phyloP scores from a whole-genome alignment of 2,113 vertebrate genomes.

The Embiotoca jacksoni region DNA sequence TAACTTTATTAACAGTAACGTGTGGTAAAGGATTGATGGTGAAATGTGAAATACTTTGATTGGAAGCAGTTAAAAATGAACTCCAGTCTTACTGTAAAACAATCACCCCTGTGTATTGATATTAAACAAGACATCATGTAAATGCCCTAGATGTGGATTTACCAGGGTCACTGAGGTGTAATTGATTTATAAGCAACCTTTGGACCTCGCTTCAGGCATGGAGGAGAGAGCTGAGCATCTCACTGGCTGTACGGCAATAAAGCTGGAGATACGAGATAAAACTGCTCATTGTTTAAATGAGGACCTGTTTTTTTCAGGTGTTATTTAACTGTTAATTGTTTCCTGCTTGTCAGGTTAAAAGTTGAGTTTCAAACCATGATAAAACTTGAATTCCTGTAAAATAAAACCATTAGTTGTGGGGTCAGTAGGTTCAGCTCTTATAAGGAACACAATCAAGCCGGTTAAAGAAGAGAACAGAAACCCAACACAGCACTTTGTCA shows the following conservation, averaged over 20 bases:
- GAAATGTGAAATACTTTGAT: not conserved
- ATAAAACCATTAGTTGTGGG: not conserved
- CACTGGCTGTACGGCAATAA: constrained; percentile 37
- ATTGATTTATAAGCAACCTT: constrained; percentile 59
- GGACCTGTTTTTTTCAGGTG: not conserved
- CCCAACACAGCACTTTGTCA: not conserved
- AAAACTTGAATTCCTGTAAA: no score
- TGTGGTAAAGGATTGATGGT: not conserved
- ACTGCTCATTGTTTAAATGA: not conserved
- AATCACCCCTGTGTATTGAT: rapidly evolving
- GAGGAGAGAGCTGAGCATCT: constrained; percentile 32
- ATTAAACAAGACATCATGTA: not conserved
- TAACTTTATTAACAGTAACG: no score
- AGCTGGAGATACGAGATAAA: constrained; percentile 45
- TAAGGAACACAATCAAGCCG: constrained; percentile 19
- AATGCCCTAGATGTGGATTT: not conserved
- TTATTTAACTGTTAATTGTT: not conserved
- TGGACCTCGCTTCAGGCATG: constrained; percentile 45
- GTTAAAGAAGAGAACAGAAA: constrained; percentile 13
- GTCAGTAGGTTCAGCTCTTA: constrained; percentile 30
- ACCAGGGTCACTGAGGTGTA: constrained; percentile 1
- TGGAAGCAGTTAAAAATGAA: not conserved
- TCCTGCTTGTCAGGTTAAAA: no score
- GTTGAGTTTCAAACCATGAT: no score
- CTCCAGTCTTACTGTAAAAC: not conserved